Evolutionary conservation across 2,888 invertebrate species (phyloP).

Genomic region (Empis livida): DNA sequence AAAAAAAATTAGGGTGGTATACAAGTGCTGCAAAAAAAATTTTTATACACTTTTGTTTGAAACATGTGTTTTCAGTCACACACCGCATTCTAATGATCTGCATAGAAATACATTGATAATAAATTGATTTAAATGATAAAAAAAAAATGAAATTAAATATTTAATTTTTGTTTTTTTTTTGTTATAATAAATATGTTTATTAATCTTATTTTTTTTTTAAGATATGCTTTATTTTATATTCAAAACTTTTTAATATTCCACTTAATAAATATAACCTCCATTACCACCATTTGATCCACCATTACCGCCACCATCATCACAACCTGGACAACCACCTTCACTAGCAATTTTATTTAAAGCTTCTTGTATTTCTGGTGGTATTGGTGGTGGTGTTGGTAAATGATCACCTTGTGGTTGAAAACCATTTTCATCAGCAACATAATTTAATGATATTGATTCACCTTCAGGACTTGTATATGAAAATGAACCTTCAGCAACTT

Average conservation of each 20-base stretch:
- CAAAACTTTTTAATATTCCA: neutral
- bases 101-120: neutral
- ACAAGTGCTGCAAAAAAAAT: no score
- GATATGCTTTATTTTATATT: neutral
- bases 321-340: conserved; percentile 26
- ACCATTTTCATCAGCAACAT: conserved; percentile 62
- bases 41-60: no score
- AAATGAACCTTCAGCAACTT: conserved; percentile 56
- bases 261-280: neutral
- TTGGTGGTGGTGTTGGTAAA: conserved; percentile 70
- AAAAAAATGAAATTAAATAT: no score
- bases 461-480: conserved; percentile 65
- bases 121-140: neutral
- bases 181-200: neutral
- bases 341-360: conserved; percentile 28
- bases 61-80: conserved; percentile 37
- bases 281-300: conserved; percentile 9
- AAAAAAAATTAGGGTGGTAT: no score
- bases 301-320: conserved; percentile 17
- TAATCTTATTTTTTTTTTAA: neutral
- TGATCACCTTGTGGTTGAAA: conserved; percentile 51
- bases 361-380: conserved; percentile 56
- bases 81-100: conserved; percentile 17
- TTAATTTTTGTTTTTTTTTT: neutral
- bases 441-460: conserved; percentile 46